Evolutionary conservation across 2,888 invertebrate genomes (phyloP).

Genomic region (Phengaris arion): DNA sequence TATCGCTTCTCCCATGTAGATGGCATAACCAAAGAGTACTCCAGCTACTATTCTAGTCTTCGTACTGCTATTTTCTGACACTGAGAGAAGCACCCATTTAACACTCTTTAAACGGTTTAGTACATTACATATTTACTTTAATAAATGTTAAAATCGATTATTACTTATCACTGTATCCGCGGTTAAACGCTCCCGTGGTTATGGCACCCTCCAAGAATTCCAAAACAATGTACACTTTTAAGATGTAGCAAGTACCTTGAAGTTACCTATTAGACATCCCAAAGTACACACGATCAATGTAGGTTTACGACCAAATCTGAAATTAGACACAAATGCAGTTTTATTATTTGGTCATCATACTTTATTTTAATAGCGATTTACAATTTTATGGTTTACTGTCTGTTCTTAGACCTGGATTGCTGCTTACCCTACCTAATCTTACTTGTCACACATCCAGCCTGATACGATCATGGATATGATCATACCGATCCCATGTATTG

Average conservation of each 20-base stretch:
- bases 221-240: constrained; percentile 54
- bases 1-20: constrained; percentile 60
- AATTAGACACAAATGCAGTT: constrained; percentile 32
- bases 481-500: constrained; percentile 59
- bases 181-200: constrained; percentile 55
- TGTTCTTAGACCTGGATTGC: no score
- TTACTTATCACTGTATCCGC: constrained; percentile 58
- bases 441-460: constrained; percentile 63
- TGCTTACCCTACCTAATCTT: constrained; percentile 30
- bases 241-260: constrained; percentile 56
- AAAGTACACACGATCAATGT: constrained; percentile 56
- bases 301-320: constrained; percentile 63
- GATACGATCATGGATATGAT: constrained; percentile 55
- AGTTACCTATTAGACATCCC: constrained; percentile 52
- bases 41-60: constrained; percentile 58
- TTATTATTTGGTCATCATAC: not conserved
- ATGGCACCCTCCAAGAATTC: constrained; percentile 60
- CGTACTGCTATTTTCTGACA: constrained; percentile 62
- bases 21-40: constrained; percentile 57
- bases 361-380: not conserved
- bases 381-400: not conserved
- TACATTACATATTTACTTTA: not conserved
- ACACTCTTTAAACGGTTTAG: not conserved
- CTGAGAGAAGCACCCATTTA: constrained; percentile 47
- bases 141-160: not conserved